Evolutionary conservation across 2,888 invertebrate genomes (phyloP), one percentile per base, ranked within the genome.

Genomic region (Cataglyphis rosenhaueri): DNA sequence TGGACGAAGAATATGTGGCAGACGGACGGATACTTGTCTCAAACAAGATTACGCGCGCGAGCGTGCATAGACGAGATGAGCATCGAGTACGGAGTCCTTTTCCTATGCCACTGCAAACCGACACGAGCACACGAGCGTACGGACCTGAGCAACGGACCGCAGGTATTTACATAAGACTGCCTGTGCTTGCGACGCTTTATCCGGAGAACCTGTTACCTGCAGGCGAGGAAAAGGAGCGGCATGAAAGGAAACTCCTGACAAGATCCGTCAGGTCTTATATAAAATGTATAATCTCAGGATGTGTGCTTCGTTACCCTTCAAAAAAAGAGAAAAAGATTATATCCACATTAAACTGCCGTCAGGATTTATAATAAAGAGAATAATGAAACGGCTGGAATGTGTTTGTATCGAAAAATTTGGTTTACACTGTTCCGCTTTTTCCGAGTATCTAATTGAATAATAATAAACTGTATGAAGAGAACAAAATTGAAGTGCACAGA

Each of bases 111-210:
- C 61, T 61, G 81, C 81, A 68, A 82, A 81, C 65, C 38, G 44
- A 44, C 48, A 48, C 35, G 44, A 82, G 81, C 25, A 38, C 62
- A 73, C 73, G 38, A 55, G 52, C 29, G 70, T 59, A 44, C 57
- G 62, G n/a, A 32, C 32, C 57, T 41, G 84, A 70, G 83, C 48
- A 62, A 62, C 70, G 65, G 44, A 70, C 59, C 78, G 61, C 71
- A 74, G 75, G 62, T 85, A 85, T 85, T 85, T 84, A 74, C 75
- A 78, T 78, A 82, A 82, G 71, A 52, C 74, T 74, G 74, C 61
- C 68, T 85, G 52, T 52, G 66, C 57, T 44, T 64, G 78, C 70
- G 68, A 70, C 70, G 84, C 75, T 85, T 82, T 85, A 84, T 84
- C 74, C 71, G 38, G 41, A 57, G 32, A 84, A 70, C 66, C 75